Conservation (phyloP, 2,113 vertebrate species). For the Gobius niger region DNA sequence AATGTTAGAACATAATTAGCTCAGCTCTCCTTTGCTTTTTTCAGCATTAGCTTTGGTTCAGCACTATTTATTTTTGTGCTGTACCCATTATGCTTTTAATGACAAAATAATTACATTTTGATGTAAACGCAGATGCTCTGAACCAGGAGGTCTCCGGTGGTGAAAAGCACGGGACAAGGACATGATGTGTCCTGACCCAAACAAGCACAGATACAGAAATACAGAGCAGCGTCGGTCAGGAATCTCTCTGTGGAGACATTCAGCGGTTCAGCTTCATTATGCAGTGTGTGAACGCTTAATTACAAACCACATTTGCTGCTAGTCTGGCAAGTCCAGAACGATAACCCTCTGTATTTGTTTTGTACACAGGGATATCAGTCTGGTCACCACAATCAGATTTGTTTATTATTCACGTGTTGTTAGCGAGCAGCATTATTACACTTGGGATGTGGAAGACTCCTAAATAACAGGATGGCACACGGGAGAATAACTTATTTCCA, state of each 20-base stretch:
- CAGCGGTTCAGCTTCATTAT: conserved; percentile 3
- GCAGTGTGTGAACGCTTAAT: background rate
- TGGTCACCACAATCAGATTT: too few relatives aligned
- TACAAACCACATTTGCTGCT: conserved; percentile 7
- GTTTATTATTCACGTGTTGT: too few relatives aligned
- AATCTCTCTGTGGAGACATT: background rate
- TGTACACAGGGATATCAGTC: too few relatives aligned
- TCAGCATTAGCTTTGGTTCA: background rate
- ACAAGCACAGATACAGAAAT: conserved; percentile 1
- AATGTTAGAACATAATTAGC: background rate
- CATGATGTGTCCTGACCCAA: background rate
- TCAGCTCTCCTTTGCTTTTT: background rate
- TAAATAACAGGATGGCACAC: too few relatives aligned
- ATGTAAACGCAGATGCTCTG: background rate
- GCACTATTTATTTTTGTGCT: conserved; percentile 21
- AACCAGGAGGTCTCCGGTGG: background rate
- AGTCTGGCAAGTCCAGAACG: too few relatives aligned
- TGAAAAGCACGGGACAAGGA: background rate
- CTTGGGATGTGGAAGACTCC: too few relatives aligned
- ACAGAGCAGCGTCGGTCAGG: background rate
- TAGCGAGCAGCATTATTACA: too few relatives aligned
- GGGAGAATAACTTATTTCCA: too few relatives aligned
- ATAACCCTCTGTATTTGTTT: too few relatives aligned
- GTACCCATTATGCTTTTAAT: conserved; percentile 17
- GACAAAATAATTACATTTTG: conserved; percentile 23